These are phyloP conservation scores for Polydrusus pterygomalis DNA, from an alignment of 2,888 invertebrate genomes.

Conservation along the genomic window DNA sequence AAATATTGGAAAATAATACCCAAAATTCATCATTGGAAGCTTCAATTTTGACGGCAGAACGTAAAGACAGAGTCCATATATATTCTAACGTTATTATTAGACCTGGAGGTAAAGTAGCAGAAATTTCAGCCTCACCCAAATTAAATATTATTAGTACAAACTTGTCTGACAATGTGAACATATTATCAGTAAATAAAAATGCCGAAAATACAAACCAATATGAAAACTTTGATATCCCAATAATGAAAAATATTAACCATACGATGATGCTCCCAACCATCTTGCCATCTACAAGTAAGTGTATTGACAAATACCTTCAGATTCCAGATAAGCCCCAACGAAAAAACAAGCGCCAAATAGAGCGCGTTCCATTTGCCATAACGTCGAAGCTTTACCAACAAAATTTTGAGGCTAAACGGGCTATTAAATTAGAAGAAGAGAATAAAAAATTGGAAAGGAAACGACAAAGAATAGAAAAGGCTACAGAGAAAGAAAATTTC, in stretches of 20 bases:
- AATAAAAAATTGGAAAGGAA: slow-evolving; percentile 35
- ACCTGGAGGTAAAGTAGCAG: slow-evolving; percentile 19
- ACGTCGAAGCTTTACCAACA: slow-evolving; percentile 33
- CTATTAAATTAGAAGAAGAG: slow-evolving; percentile 30
- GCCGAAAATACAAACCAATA: slow-evolving; percentile 17
- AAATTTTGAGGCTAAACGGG: slow-evolving; percentile 35
- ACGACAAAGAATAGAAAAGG: slow-evolving; percentile 22
- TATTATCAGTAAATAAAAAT: slow-evolving; percentile 10
- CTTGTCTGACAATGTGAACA: background rate
- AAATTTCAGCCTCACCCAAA: slow-evolving; percentile 21
- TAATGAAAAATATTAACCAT: slow-evolving; percentile 11
- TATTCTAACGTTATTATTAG: slow-evolving; percentile 39
- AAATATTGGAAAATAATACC: background rate
- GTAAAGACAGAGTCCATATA: slow-evolving; percentile 10
- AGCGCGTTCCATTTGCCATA: slow-evolving; percentile 27
- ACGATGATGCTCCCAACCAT: slow-evolving; percentile 7
- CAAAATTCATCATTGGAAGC: slow-evolving; percentile 9
- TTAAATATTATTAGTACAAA: background rate
- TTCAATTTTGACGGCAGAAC: slow-evolving; percentile 17
- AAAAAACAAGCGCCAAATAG: slow-evolving; percentile 39
- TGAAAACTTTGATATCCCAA: slow-evolving; percentile 6
- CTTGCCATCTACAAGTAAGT: too few relatives aligned
- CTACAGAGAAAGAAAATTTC: slow-evolving; percentile 2
- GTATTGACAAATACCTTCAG: slow-evolving; percentile 27
- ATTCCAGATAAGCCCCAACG: slow-evolving; percentile 36